phyloP scores from a whole-genome alignment of 2,888 invertebrate genomes.

The Iphiclides podalirius region DNA sequence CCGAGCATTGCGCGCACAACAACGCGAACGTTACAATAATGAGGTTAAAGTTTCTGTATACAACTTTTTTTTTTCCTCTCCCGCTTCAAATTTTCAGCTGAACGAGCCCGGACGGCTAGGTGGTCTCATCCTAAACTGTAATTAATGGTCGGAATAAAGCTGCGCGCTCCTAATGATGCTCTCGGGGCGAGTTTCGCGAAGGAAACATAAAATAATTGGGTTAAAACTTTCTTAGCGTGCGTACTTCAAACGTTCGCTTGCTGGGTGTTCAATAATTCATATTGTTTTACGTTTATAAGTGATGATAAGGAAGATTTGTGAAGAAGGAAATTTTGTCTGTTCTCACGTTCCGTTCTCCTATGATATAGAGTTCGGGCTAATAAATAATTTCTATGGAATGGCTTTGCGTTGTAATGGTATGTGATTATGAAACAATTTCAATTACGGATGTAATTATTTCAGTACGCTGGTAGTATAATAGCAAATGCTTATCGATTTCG shows the following conservation, averaged over 20 bases:
- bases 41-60: slow-evolving; percentile 76
- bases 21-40: slow-evolving; percentile 59
- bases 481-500: neutral
- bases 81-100: slow-evolving; percentile 42
- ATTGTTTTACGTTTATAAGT: neutral
- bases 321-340: neutral
- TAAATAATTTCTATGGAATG: neutral
- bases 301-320: neutral
- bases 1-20: slow-evolving; percentile 19
- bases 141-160: slow-evolving; percentile 28
- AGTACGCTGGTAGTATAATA: neutral
- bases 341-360: neutral
- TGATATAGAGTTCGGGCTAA: neutral
- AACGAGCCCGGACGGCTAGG: slow-evolving; percentile 30
- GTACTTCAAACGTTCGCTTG: neutral
- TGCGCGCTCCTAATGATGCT: slow-evolving; percentile 17
- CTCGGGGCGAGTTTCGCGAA: slow-evolving; percentile 5
- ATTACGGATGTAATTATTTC: neutral
- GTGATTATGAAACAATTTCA: neutral
- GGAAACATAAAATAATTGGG: slow-evolving; percentile 14
- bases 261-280: neutral
- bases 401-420: neutral
- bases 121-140: slow-evolving; percentile 27
- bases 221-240: slow-evolving; percentile 13
- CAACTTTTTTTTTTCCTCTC: slow-evolving; percentile 49